Conservation (phyloP, 2,797 vertebrate genomes). For the Chrysolophus pictus region DNA sequence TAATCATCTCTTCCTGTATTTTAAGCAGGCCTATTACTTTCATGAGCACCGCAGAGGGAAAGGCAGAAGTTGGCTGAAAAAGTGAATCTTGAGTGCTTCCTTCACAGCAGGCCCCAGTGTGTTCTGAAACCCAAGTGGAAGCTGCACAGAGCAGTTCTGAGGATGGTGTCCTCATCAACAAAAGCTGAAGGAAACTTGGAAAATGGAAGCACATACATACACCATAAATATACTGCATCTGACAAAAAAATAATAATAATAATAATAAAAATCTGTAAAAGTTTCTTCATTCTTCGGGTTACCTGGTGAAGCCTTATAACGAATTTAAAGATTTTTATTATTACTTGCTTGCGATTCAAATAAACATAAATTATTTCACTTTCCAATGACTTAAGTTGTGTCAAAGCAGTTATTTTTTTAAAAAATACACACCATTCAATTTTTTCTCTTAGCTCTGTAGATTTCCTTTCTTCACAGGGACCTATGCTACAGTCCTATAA, state of each 20-base stretch:
- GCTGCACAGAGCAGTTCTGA: neutral
- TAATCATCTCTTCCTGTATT: slow-evolving; percentile 40
- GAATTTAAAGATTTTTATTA: slow-evolving; percentile 31
- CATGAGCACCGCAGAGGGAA: neutral
- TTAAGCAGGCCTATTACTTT: slow-evolving; percentile 31
- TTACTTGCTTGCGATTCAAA: slow-evolving; percentile 9
- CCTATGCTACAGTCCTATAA: neutral
- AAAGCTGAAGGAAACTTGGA: slow-evolving; percentile 23
- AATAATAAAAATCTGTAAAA: slow-evolving; percentile 14
- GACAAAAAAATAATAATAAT: neutral
- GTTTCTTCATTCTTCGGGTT: slow-evolving; percentile 48
- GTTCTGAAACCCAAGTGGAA: neutral
- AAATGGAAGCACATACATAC: neutral
- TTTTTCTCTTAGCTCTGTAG: neutral
- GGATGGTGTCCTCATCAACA: slow-evolving; percentile 9
- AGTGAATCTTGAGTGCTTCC: neutral
- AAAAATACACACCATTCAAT: neutral
- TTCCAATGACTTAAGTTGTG: neutral
- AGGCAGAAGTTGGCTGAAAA: slow-evolving; percentile 3
- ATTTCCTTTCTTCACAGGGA: neutral
- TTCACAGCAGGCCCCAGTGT: neutral
- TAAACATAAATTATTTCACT: neutral
- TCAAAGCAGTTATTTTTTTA: slow-evolving; percentile 1
- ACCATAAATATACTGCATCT: neutral
- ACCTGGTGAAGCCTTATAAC: neutral